A percentile compares a stretch with the other conserved stretches of the same genome.
Evolutionary conservation across 2,888 invertebrate species (phyloP).

Genomic region (Torymus aiolomorphi): DNA sequence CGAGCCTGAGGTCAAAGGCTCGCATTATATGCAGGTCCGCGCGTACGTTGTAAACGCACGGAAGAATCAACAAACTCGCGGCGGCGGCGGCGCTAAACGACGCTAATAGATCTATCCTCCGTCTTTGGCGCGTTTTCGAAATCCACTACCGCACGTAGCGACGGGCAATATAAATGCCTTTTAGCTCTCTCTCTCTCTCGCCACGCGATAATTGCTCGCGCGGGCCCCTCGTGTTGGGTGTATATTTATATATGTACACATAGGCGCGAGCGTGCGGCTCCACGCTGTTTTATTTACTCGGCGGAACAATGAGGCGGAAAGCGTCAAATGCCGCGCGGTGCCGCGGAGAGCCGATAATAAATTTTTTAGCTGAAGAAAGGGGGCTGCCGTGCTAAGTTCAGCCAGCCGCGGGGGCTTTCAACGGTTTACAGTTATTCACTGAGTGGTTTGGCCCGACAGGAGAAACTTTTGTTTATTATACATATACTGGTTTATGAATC

Average conservation of each 20-base stretch:
- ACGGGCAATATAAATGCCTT: conserved; percentile 20
- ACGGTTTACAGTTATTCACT: too few species aligned
- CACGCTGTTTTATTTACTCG: neutral
- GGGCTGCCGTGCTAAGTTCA: too few species aligned
- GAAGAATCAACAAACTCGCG: too few species aligned
- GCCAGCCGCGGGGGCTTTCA: too few species aligned
- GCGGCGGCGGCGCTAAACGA: conserved; percentile 3
- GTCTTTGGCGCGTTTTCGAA: neutral
- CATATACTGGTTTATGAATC: too few species aligned
- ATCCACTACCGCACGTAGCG: conserved; percentile 5
- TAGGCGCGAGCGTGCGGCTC: too few species aligned
- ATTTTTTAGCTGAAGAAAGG: neutral
- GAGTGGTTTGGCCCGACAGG: too few species aligned
- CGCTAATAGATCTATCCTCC: conserved; percentile 17
- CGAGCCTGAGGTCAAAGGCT: too few species aligned
- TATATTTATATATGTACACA: neutral
- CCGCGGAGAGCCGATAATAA: neutral
- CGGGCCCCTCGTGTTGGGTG: neutral
- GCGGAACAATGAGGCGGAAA: neutral
- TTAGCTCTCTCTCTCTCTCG: neutral
- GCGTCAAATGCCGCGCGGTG: neutral
- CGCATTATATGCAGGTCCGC: too few species aligned
- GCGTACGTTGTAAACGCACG: too few species aligned
- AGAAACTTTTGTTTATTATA: too few species aligned
- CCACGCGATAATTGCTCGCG: conserved; percentile 31